Evolutionary conservation across 1,140 invertebrate genomes (phyloP).

Genomic region (Araneus ventricosus): DNA sequence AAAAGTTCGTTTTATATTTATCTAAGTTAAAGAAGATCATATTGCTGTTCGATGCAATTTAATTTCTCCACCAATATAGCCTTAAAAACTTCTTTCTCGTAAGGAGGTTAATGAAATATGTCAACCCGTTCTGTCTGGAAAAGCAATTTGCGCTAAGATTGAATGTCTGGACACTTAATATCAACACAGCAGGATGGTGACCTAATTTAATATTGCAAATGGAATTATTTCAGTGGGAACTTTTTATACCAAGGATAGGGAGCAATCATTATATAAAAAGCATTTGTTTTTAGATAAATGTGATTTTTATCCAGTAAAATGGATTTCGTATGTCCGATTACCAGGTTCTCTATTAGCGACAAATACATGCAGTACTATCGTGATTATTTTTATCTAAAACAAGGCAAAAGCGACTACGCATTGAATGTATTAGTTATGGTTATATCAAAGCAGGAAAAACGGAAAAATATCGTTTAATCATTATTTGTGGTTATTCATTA

Average conservation of each 20-base stretch:
- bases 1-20: background rate
- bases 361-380: too few species aligned
- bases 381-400: too few species aligned
- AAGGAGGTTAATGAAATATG: conserved; percentile 34
- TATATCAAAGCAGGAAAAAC: too few species aligned
- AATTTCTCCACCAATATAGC: background rate
- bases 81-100: background rate
- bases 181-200: conserved; percentile 3
- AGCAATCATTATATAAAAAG: background rate
- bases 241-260: background rate
- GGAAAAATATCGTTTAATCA: too few species aligned
- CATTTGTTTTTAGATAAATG: background rate
- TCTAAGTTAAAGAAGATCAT: background rate
- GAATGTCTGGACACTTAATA: conserved; percentile 34
- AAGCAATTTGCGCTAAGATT: conserved; percentile 19
- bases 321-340: too few species aligned
- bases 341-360: too few species aligned
- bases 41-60: background rate
- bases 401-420: too few species aligned
- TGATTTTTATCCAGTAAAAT: too few species aligned
- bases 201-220: conserved; percentile 27
- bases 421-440: too few species aligned
- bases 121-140: conserved; percentile 19
- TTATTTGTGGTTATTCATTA: too few species aligned
- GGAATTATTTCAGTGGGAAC: background rate